Conservation (phyloP, 1,140 invertebrate species). For the Anastrepha ludens region DNA sequence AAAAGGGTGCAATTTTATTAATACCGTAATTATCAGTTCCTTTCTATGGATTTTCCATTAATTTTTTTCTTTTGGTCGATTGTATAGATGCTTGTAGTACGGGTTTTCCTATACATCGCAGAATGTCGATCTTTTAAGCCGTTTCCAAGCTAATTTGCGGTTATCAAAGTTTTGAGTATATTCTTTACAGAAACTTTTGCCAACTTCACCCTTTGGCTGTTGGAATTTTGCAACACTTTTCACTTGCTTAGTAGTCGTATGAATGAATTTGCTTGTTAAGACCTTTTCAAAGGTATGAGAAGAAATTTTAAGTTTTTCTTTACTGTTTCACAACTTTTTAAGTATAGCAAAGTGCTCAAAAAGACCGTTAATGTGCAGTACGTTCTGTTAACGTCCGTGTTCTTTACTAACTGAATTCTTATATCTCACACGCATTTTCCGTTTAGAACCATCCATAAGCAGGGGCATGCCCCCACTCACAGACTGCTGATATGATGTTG, state of each 20-base stretch:
- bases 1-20: neutral
- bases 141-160: neutral
- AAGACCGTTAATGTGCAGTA: neutral
- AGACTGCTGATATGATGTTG: neutral
- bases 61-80: neutral
- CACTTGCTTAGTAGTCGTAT: neutral
- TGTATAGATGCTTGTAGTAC: neutral
- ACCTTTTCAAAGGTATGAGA: neutral
- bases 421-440: conserved; percentile 24
- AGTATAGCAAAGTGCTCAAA: neutral
- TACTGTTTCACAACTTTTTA: conserved; percentile 32
- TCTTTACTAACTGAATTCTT: conserved; percentile 33
- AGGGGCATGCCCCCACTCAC: neutral
- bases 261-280: conserved; percentile 3
- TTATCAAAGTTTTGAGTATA: neutral
- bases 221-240: conserved; percentile 25
- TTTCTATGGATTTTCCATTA: neutral
- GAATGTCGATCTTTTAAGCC: neutral
- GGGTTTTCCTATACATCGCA: neutral
- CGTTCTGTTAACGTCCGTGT: conserved; percentile 27
- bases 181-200: neutral
- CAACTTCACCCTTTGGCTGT: neutral
- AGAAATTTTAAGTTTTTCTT: neutral
- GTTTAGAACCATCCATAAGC: conserved; percentile 23
- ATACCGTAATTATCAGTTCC: neutral